A percentile compares a stretch with the other conserved stretches of the same genome.
These are phyloP conservation scores for Monarcha castaneiventris DNA, from an alignment of 2,113 vertebrate genomes.

Conservation along the genomic window DNA sequence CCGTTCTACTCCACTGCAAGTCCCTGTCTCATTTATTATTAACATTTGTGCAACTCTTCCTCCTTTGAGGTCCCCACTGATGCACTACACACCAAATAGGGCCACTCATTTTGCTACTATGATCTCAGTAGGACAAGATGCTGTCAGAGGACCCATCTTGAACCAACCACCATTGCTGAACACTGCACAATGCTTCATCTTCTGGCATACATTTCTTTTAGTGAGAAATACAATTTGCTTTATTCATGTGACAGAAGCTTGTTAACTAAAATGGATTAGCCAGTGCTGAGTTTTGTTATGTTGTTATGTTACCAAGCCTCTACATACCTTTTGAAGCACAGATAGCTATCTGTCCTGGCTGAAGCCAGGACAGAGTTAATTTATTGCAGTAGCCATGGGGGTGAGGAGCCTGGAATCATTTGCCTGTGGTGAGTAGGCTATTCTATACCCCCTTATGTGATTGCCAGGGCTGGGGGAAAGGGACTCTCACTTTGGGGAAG, in stretches of 20 bases:
- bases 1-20: background rate
- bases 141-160: background rate
- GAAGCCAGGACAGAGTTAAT: background rate
- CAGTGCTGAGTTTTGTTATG: background rate
- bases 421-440: background rate
- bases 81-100: background rate
- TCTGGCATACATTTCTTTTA: background rate
- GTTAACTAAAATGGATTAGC: background rate
- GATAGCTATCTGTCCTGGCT: too few relatives aligned
- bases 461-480: background rate
- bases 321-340: background rate
- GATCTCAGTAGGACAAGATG: fast-evolving
- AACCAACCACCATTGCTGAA: background rate
- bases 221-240: background rate
- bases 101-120: fast-evolving
- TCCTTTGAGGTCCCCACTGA: background rate
- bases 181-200: background rate
- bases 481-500: background rate
- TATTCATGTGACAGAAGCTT: background rate
- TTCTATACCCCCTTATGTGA: too few relatives aligned
- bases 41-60: background rate
- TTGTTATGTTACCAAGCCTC: background rate
- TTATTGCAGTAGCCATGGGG: background rate
- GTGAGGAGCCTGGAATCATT: too few relatives aligned
- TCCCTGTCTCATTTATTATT: background rate